Percentiles rank a stretch among this genome's conserved stretches.
phyloP scores from a whole-genome alignment of 2,888 invertebrate species.

The Polydrusus pterygomalis region DNA sequence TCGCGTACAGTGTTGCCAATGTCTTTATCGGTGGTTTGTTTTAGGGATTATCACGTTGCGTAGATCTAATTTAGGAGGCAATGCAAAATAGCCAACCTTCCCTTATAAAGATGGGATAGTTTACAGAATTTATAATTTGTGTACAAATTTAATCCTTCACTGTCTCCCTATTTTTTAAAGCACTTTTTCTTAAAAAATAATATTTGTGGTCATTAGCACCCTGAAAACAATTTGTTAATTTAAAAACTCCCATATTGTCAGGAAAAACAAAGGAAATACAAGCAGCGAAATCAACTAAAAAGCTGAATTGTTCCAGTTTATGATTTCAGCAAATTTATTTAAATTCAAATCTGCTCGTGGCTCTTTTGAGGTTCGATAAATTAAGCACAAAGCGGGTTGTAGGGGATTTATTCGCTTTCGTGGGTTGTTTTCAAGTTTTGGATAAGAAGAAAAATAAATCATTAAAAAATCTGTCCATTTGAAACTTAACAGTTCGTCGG shows the following conservation, averaged over 20 bases:
- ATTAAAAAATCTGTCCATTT: not conserved
- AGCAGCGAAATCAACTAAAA: not conserved
- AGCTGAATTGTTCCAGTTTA: not conserved
- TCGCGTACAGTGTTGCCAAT: no score
- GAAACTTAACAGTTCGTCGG: no score
- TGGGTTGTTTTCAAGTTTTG: not conserved
- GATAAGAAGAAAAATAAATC: not conserved
- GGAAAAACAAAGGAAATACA: not conserved
- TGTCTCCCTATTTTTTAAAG: no score
- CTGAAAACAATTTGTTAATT: not conserved
- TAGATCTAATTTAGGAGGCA: no score
- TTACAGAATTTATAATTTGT: no score
- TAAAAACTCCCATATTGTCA: not conserved
- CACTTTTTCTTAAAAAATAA: no score
- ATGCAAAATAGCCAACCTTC: no score
- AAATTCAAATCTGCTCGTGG: slow-evolving; percentile 9
- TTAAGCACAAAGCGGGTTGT: not conserved
- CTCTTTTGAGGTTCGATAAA: slow-evolving; percentile 19
- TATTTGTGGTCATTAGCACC: no score
- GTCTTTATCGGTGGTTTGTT: no score
- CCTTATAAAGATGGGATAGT: no score
- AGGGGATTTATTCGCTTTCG: not conserved
- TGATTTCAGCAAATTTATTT: not conserved
- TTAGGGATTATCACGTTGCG: no score
- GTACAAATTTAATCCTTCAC: no score